These are phyloP conservation scores for Melanostoma mellinum DNA, from an alignment of 2,888 invertebrate species.

Conservation along the genomic window DNA sequence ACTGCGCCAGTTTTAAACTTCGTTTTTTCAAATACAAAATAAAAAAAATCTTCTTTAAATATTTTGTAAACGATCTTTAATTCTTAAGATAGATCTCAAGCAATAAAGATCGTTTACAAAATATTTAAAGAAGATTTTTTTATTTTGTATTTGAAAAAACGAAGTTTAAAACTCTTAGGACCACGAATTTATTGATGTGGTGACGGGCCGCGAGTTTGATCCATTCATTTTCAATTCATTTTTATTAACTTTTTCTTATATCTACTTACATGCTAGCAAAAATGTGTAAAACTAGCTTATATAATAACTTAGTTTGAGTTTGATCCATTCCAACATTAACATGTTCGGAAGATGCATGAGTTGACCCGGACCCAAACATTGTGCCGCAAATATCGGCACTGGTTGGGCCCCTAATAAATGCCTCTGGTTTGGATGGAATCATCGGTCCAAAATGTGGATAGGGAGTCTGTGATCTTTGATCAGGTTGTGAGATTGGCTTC, in stretches of 20 bases:
- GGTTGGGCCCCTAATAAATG: slow-evolving; percentile 60
- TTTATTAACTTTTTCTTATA: too few relatives aligned
- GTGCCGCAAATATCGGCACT: slow-evolving; percentile 57
- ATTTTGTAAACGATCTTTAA: too few relatives aligned
- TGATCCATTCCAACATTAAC: slow-evolving; percentile 75
- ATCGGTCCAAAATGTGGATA: slow-evolving; percentile 82
- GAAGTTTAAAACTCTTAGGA: too few relatives aligned
- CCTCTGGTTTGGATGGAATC: slow-evolving; percentile 70
- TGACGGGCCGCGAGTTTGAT: slow-evolving; percentile 81
- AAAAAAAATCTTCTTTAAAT: too few relatives aligned
- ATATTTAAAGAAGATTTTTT: too few relatives aligned
- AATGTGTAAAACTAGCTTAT: not conserved
- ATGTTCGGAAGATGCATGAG: slow-evolving; percentile 76
- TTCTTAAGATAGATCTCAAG: too few relatives aligned
- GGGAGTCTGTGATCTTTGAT: slow-evolving; percentile 83
- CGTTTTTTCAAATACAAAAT: too few relatives aligned
- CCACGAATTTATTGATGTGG: slow-evolving; percentile 81
- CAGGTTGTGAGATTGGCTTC: slow-evolving; percentile 74
- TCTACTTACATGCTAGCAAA: too few relatives aligned
- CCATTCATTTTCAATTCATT: slow-evolving; percentile 48
- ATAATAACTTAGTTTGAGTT: too few relatives aligned
- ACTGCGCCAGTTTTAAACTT: too few relatives aligned
- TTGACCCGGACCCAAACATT: slow-evolving; percentile 75
- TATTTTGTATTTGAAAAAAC: too few relatives aligned
- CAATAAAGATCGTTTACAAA: too few relatives aligned